Base-by-base conservation (phyloP, 1,140 invertebrate species). In the Macrotrachela quadricornifera region DNA sequence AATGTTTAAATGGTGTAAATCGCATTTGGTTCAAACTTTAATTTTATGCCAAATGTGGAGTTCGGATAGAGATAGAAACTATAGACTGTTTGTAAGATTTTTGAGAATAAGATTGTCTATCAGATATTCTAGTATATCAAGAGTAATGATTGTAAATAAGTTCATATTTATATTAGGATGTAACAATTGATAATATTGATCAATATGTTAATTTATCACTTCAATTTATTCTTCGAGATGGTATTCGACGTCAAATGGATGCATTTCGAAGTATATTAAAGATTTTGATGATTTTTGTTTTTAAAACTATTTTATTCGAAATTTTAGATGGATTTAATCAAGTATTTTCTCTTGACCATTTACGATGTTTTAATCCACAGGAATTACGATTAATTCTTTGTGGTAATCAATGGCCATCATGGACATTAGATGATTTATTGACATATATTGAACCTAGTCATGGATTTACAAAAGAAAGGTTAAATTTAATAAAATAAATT, bases 391-490 rank as follows among this genome's bases (percentile, higher is more conserved):
- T 60, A 21, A 60, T 74, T 11, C 72, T 97, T 12, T 97, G 90
- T 72, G 92, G 92, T 44, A 90, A 97, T 66, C 90, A 96, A 71
- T 81, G 82, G 62, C 91, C 92, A 12, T 75, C 80, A 57, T 97
- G 92, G 91, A 90, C 83, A 6, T 74, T 81, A 56, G 91, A 96
- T 59, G 91, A 96, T 73, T 78, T 99, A 60, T 74, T 96, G 55
- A 86, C 81, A 64, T 96, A 88, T 67, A 97, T 91, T 1, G 91
- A 97, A 70, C 92, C 92, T 15, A 97, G 97, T 74, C 74, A 96
- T 17, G 92, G 92, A 16, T 99, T 95, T 67, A 90, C 83, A 13
- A 80, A 80, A 67, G 90, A 96, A 62, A 94, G 85, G 86, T 90
- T 64, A 63, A 61, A 56, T 13, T 56, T 15, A 46, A 13, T 46